Base-by-base conservation (phyloP, 2,888 invertebrate species). In the Zaprionus lineosus region DNA sequence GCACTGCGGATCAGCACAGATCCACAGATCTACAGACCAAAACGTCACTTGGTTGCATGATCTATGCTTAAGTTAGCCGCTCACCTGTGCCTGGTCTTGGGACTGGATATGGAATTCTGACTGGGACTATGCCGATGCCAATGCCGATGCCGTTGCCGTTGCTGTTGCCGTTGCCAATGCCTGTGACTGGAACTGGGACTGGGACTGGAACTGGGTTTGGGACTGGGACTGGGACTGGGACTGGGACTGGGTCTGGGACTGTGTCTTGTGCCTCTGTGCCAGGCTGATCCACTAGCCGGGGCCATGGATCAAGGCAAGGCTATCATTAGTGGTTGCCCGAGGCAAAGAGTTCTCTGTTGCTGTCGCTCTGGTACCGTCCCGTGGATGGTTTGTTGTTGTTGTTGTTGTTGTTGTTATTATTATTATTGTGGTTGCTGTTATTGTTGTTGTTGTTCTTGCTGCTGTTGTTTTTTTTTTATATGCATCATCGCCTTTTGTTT, bases 401-500 rank as follows among this genome's bases (percentile, higher is more conserved):
- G 33, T 50, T 37, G 31, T 43, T 29, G 24, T 19, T 6, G 18
- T 26, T 21, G 6, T 8, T 8, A 15, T 31, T 3, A 16, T 6
- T 24, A 7, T 24, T 24, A 1, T 7, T 8, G 31, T 43, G 21
- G 24, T 19, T 6, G 18, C 24, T 21, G 6, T 8, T 8, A 15
- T 31, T 3, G 15, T 6, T 24, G 3, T 24, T 37, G 33, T 14
- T 9, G 2, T 6, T 31, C 39, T 50, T 16, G 28, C 14, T n/a
- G 28, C 15, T 36, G 7, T 12, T 19, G 46, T 33, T 67, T 76
- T 53, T 58, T 62, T 60, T 55, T 59, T 61, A 55, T 73, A 69
- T 67, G 70, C 85, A 65, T 79, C 76, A 79, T 68, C 64, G 84
- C 68, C 77, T 79, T 81, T 86, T 86, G 81, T 81, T 84, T 84